Conservation (phyloP, 64 coral and sea anemone genomes). For the Stichodactyla helianthus region DNA sequence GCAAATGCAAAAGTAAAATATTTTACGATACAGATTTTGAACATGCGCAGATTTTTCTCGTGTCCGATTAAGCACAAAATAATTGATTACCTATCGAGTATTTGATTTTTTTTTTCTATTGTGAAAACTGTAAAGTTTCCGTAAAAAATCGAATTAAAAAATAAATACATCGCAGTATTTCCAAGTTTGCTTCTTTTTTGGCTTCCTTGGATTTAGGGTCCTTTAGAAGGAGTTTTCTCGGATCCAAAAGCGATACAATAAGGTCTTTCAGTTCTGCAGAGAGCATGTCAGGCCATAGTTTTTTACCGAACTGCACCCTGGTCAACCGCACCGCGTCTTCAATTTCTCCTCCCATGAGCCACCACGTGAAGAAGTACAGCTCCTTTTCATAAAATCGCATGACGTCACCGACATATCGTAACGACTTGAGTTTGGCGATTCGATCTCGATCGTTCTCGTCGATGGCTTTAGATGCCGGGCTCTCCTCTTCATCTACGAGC, state of each 20-base stretch:
- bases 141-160: conserved; percentile 81
- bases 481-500: conserved; percentile 72
- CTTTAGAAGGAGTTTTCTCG: conserved; percentile 37
- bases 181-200: conserved; percentile 58
- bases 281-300: conserved; percentile 75
- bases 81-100: no score
- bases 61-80: no score
- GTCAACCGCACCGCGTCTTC: conserved; percentile 81
- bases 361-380: conserved; percentile 74
- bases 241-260: conserved; percentile 54
- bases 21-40: no score
- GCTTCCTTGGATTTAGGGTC: conserved; percentile 55
- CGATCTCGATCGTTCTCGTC: conserved; percentile 28
- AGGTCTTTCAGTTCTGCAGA: conserved; percentile 53
- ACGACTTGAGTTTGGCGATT: conserved; percentile 51
- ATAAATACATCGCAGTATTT: conserved; percentile 78
- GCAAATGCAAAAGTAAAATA: no score
- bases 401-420: conserved; percentile 54
- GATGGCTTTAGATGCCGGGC: conserved; percentile 68
- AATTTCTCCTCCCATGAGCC: conserved; percentile 74
- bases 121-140: conserved; percentile 27
- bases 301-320: conserved; percentile 81
- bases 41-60: no score
- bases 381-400: conserved; percentile 78
- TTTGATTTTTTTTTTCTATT: not conserved